These are phyloP conservation scores for Ataeniobius toweri DNA, from an alignment of 2,797 vertebrate species.

Conservation along the genomic window DNA sequence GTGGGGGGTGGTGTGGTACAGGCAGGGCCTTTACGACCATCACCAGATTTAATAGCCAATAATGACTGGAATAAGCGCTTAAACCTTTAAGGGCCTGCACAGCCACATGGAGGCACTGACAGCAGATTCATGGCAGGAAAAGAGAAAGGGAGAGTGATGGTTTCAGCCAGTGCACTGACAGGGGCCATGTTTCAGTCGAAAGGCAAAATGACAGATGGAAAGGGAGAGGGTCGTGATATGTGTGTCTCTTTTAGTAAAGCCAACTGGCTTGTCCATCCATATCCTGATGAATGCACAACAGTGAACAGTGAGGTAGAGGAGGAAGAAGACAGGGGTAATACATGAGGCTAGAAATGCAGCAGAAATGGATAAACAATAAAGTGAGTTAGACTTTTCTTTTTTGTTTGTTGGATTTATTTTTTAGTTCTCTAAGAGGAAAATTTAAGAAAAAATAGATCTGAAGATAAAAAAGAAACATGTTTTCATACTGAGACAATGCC, in stretches of 20 bases:
- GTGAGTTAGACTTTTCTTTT: not conserved
- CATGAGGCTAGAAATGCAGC: conserved; percentile 19
- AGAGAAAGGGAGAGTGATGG: conserved; percentile 52
- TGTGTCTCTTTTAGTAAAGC: conserved; percentile 74
- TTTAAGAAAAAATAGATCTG: not conserved
- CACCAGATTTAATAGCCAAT: conserved; percentile 88
- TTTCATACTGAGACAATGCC: not conserved
- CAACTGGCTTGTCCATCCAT: conserved; percentile 74
- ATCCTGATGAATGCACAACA: conserved; percentile 72
- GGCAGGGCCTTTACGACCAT: conserved; percentile 86
- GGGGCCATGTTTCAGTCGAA: conserved; percentile 78
- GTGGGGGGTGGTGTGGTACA: conserved; percentile 73
- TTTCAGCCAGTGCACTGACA: conserved; percentile 72
- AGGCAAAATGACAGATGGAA: conserved; percentile 76
- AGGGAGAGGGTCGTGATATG: conserved; percentile 68
- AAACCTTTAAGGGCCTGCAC: conserved; percentile 80
- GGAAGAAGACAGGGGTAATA: conserved; percentile 51
- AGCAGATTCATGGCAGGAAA: conserved; percentile 48
- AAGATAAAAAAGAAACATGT: not conserved
- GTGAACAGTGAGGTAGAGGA: conserved; percentile 44
- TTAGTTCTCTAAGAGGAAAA: not conserved
- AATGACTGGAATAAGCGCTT: conserved; percentile 85
- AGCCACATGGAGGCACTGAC: conserved; percentile 65
- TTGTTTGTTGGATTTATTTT: not conserved
- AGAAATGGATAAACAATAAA: conserved; percentile 29